A percentile compares a stretch with the other conserved stretches of the same genome.
phyloP scores from a whole-genome alignment of 2,113 vertebrate species.

The Burhinus oedicnemus region DNA sequence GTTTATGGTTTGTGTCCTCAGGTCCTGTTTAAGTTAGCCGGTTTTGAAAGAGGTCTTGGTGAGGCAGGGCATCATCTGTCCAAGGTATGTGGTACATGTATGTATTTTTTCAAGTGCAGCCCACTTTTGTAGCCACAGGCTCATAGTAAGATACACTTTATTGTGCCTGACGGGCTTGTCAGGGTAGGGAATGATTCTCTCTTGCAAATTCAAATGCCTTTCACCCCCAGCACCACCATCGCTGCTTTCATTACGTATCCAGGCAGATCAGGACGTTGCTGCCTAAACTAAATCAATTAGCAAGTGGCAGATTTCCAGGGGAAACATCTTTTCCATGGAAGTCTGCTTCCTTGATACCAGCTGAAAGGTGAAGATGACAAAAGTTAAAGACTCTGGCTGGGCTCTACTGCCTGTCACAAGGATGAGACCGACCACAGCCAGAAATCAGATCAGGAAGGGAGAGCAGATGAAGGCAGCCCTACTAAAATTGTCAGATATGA shows the following conservation, averaged over 20 bases:
- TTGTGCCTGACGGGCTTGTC: background rate
- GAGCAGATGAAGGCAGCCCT: conserved; percentile 3
- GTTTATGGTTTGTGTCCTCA: background rate
- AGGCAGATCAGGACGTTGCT: conserved; percentile 21
- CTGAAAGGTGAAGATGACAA: background rate
- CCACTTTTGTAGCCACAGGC: background rate
- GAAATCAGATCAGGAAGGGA: conserved; percentile 18
- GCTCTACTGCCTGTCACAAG: background rate
- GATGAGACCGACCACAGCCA: background rate
- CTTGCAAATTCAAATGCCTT: background rate
- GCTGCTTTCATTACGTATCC: background rate
- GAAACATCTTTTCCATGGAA: background rate
- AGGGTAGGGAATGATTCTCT: background rate
- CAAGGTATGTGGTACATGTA: background rate
- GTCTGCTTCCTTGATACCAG: background rate
- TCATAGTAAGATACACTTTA: background rate
- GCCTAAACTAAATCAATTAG: conserved; percentile 3
- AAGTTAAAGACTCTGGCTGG: background rate
- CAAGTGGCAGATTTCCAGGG: background rate
- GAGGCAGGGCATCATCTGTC: background rate
- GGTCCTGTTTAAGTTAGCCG: background rate
- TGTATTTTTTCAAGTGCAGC: background rate
- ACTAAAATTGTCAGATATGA: background rate
- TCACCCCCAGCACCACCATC: background rate
- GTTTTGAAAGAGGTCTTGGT: background rate